A percentile compares a stretch with the other conserved stretches of the same genome.
These are phyloP conservation scores for Malacoraja senta DNA, from an alignment of 2,797 vertebrate species.

Conservation along the genomic window DNA sequence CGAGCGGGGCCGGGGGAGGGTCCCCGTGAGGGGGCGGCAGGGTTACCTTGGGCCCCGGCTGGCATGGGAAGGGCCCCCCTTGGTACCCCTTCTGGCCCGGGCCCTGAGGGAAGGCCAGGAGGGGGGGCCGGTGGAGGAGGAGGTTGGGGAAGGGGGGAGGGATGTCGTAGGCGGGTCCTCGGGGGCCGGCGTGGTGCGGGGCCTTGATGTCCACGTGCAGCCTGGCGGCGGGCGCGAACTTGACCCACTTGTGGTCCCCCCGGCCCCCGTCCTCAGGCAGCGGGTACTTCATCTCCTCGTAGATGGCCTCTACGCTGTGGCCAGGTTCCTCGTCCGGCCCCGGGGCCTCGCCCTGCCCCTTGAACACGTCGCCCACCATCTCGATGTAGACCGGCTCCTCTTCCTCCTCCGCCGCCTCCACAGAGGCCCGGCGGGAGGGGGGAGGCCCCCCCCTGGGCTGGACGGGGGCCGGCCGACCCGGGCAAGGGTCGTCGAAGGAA, in stretches of 20 bases:
- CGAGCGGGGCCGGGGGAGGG: background rate
- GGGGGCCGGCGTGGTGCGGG: constrained; percentile 45
- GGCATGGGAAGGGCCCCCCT: constrained; percentile 42
- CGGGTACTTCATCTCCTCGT: constrained; percentile 89
- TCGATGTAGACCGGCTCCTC: constrained; percentile 88
- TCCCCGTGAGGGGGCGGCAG: constrained; percentile 57
- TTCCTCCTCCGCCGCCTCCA: constrained; percentile 42
- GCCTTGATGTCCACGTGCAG: constrained; percentile 47
- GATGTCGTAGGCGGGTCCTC: constrained; percentile 66
- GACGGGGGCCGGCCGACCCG: constrained; percentile 56
- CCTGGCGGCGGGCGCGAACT: constrained; percentile 48
- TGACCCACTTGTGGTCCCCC: constrained; percentile 45
- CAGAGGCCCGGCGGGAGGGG: constrained; percentile 46
- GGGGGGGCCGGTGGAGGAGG: constrained; percentile 78
- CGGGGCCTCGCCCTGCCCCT: constrained; percentile 62
- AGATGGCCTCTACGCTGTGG: constrained; percentile 79
- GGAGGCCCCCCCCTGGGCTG: constrained; percentile 43
- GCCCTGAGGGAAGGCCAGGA: constrained; percentile 80
- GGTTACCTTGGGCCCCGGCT: constrained; percentile 58
- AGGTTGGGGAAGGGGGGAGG: constrained; percentile 86
- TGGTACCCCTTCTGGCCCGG: constrained; percentile 60
- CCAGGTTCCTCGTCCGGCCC: constrained; percentile 78
- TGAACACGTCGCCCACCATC: constrained; percentile 83
- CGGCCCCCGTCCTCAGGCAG: constrained; percentile 60
- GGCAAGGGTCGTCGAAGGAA: constrained; percentile 51